Evolutionary conservation across 2,888 invertebrate species (phyloP).

Genomic region (Erebia ligea): DNA sequence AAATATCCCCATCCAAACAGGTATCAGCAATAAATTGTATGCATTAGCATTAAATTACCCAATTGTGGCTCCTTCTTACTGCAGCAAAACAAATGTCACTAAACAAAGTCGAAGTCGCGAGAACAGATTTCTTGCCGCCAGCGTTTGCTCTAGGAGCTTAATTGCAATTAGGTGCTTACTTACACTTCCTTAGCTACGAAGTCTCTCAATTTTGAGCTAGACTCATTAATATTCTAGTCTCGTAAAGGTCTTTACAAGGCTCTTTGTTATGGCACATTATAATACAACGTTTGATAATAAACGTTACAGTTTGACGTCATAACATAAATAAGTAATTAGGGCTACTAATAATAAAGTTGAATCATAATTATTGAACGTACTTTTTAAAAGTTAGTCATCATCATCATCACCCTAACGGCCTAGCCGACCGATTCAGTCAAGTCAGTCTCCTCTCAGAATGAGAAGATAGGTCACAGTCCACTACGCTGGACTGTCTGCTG

Average conservation of each 20-base stretch:
- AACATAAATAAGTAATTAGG: background rate
- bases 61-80: too few relatives aligned
- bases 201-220: conserved; percentile 10
- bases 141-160: background rate
- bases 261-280: background rate
- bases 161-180: background rate
- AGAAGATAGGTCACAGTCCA: too few relatives aligned
- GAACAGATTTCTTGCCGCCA: too few relatives aligned
- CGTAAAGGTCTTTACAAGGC: conserved; percentile 7
- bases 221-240: conserved; percentile 22
- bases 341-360: background rate
- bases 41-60: too few relatives aligned
- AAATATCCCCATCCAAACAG: too few relatives aligned
- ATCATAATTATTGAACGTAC: background rate
- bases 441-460: too few relatives aligned
- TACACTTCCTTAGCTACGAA: background rate
- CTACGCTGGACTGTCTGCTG: too few relatives aligned
- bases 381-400: background rate
- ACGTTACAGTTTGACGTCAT: background rate
- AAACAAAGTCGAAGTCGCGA: too few relatives aligned
- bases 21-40: too few relatives aligned
- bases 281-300: background rate
- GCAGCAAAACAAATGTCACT: too few relatives aligned
- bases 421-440: too few relatives aligned
- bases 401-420: too few relatives aligned